A percentile compares a stretch with the other conserved stretches of the same genome.
Evolutionary conservation across 2,888 invertebrate genomes (phyloP).

Genomic region (Lithophane semibrunnea): DNA sequence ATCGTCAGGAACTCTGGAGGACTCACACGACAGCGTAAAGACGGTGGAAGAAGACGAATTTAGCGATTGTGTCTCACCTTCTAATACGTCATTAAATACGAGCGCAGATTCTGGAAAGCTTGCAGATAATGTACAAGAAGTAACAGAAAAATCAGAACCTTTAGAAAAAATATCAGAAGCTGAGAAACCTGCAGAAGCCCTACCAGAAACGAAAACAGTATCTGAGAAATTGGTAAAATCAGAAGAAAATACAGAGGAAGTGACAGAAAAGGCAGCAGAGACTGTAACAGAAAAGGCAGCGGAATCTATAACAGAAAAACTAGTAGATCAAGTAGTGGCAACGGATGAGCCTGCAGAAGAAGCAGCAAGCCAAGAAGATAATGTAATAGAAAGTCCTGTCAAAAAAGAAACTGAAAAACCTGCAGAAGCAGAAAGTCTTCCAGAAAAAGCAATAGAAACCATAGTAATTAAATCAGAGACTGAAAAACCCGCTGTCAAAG

Average conservation of each 20-base stretch:
- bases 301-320: constrained; percentile 1
- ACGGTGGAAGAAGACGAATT: constrained; percentile 76
- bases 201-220: constrained; percentile 16
- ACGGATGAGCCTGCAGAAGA: not conserved
- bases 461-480: constrained; percentile 7
- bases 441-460: constrained; percentile 3
- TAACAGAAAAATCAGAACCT: constrained; percentile 1
- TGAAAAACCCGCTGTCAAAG: constrained; percentile 21
- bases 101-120: constrained; percentile 58
- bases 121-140: constrained; percentile 25
- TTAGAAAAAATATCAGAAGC: constrained; percentile 12
- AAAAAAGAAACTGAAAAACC: constrained; percentile 11
- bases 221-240: constrained; percentile 9
- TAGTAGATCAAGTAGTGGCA: constrained; percentile 5
- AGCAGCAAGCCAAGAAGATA: not conserved
- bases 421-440: constrained; percentile 18
- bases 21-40: constrained; percentile 72
- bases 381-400: not conserved
- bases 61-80: constrained; percentile 76
- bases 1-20: constrained; percentile 71
- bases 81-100: constrained; percentile 72
- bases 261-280: constrained; percentile 13
- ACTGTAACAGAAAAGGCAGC: not conserved
- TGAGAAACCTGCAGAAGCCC: constrained; percentile 16
- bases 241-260: not conserved